Conservation (phyloP, 2,888 invertebrate genomes). For the Muschampia plurimacula region DNA sequence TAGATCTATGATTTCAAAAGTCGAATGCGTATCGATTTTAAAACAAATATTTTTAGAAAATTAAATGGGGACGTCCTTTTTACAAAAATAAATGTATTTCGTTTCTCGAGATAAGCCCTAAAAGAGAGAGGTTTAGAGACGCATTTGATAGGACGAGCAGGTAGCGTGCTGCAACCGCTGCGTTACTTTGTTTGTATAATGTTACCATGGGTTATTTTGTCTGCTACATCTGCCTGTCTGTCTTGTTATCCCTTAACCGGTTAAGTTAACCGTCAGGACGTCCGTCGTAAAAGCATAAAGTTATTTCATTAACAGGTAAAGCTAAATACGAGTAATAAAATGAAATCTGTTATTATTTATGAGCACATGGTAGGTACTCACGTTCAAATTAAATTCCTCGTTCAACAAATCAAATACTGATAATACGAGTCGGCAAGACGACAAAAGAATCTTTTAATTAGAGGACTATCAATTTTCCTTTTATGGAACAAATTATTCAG, state of each 20-base stretch:
- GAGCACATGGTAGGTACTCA: neutral
- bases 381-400: neutral
- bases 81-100: slow-evolving; percentile 54
- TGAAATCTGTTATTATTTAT: neutral
- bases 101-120: slow-evolving; percentile 64
- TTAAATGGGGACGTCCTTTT: neutral
- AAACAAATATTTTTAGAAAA: neutral
- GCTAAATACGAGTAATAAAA: neutral
- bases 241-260: slow-evolving; percentile 17
- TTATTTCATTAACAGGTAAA: slow-evolving; percentile 3
- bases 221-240: slow-evolving; percentile 4
- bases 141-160: slow-evolving; percentile 61
- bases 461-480: slow-evolving; percentile 14
- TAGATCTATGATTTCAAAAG: too few relatives aligned
- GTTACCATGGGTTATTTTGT: neutral
- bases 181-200: neutral
- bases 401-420: slow-evolving; percentile 3
- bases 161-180: slow-evolving; percentile 49
- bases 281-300: slow-evolving; percentile 18
- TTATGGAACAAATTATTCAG: slow-evolving; percentile 18
- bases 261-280: slow-evolving; percentile 25
- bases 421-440: slow-evolving; percentile 1
- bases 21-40: too few relatives aligned
- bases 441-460: slow-evolving; percentile 15
- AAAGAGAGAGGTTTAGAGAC: slow-evolving; percentile 47